Conservation (phyloP, 2,888 invertebrate species). For the Neria commutata region DNA sequence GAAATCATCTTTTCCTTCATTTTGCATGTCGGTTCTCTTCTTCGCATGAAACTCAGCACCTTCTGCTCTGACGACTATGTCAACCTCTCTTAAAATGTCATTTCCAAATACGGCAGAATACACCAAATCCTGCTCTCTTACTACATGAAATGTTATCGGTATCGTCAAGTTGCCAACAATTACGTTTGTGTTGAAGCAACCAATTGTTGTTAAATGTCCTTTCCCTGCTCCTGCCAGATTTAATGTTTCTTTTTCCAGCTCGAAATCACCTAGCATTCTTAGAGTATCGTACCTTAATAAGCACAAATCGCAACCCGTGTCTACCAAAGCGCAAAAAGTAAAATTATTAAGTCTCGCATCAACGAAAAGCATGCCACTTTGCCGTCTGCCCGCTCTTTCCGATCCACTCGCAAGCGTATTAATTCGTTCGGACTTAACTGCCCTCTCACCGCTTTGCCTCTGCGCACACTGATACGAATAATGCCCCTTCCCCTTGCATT, state of each 20-base stretch:
- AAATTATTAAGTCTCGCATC: no score
- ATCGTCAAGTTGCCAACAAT: not conserved
- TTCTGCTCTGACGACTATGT: not conserved
- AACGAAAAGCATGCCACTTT: not conserved
- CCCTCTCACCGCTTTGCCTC: no score
- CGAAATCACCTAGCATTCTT: not conserved
- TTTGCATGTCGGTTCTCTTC: not conserved
- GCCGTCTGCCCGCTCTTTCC: no score
- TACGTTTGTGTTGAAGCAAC: conserved; percentile 7
- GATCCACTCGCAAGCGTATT: no score
- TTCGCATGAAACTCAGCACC: not conserved
- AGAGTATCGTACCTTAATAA: conserved; percentile 15
- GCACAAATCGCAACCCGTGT: conserved; percentile 20
- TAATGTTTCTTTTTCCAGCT: not conserved
- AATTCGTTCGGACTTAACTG: no score
- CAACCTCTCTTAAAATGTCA: conserved; percentile 2
- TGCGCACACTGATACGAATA: no score
- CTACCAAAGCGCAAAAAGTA: conserved; percentile 11
- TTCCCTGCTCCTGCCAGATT: conserved; percentile 4
- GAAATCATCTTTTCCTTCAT: not conserved
- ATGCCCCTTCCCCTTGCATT: no score
- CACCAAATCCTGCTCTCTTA: conserved; percentile 4
- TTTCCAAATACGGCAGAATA: conserved; percentile 17
- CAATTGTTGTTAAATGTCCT: conserved; percentile 5
- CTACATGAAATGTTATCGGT: conserved; percentile 5